Conservation (phyloP, 2,888 invertebrate genomes). For the Chrysolina americana region DNA sequence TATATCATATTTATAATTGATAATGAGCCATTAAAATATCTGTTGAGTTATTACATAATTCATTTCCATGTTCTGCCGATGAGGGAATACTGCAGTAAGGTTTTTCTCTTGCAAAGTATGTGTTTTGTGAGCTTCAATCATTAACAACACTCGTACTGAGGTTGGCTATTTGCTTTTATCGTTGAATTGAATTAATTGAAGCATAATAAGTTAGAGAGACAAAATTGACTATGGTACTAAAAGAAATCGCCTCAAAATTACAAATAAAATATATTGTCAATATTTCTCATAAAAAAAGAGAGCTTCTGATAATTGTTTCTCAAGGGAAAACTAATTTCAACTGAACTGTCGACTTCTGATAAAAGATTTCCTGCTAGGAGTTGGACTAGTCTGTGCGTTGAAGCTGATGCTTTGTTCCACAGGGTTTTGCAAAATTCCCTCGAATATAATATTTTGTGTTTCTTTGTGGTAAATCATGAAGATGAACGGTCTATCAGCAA, state of each 20-base stretch:
- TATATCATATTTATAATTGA: no score
- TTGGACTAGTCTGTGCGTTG: background rate
- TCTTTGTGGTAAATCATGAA: constrained; percentile 76
- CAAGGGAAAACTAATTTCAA: background rate
- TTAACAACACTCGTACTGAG: no score
- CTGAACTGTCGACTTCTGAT: constrained; percentile 19
- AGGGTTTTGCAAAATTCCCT: constrained; percentile 75
- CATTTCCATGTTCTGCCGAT: no score
- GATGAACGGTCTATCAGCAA: constrained; percentile 76
- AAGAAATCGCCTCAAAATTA: background rate
- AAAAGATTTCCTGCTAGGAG: background rate
- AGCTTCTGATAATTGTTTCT: background rate
- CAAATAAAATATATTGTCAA: constrained; percentile 20
- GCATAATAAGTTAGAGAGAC: background rate
- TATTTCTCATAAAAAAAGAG: background rate
- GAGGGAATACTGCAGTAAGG: no score
- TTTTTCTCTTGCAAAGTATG: no score
- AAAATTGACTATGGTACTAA: background rate
- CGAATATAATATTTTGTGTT: constrained; percentile 75
- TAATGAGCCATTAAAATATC: no score
- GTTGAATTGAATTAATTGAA: background rate
- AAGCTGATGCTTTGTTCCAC: constrained; percentile 25
- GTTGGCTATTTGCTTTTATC: background rate
- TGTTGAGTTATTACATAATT: no score
- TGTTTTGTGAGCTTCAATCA: no score